Base-by-base conservation (phyloP, 2,113 vertebrate genomes). In the Astatoreochromis straeleni region DNA sequence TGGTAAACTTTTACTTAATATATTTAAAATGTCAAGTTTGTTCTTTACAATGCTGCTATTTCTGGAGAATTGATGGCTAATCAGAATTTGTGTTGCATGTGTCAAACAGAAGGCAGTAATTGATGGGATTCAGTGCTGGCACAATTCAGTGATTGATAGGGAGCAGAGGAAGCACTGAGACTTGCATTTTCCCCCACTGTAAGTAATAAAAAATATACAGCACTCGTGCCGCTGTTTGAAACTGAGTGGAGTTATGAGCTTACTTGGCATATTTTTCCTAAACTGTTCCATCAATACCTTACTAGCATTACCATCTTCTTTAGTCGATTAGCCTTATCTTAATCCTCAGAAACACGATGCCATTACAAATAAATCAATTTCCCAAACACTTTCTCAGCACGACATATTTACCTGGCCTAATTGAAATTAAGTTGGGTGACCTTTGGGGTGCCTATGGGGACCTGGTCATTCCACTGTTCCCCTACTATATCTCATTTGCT, bases 401-500 rank as follows among this genome's bases (percentile, higher is more conserved):
- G 87, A 95, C 81, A 86, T 89, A 91, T 92, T 90, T 90, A 91
- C 87, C 87, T 87, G 90, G 31, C 80, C 91, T 94, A 95, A 96
- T 94, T 96, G 94, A 95, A 95, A 96, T 94, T 84, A 96, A 95
- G 95, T 92, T 90, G 87, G 88, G 86, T 95, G 95, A 96, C 96
- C 96, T 96, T 96, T 96, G 90, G 89, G 87, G 81, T 88, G 86
- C 81, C 92, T 87, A 79, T 60, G 81, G 65, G 90, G 89, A 55
- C 86, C 87, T 31, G 80, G 80, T 85, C 88, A 84, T 94, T 91
- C 90, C 80, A 85, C 90, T 53, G 78, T 47, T 68, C 79, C 81
- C 88, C 79, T 80, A 79, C 90, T 90, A 92, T 95, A 90, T 91
- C 91, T 92, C 89, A 90, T 94, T 90, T 87, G 87, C 83, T 83